A percentile compares a stretch with the other conserved stretches of the same genome.
Conservation (phyloP, 1,140 invertebrate species). For the Cydia splendana region DNA sequence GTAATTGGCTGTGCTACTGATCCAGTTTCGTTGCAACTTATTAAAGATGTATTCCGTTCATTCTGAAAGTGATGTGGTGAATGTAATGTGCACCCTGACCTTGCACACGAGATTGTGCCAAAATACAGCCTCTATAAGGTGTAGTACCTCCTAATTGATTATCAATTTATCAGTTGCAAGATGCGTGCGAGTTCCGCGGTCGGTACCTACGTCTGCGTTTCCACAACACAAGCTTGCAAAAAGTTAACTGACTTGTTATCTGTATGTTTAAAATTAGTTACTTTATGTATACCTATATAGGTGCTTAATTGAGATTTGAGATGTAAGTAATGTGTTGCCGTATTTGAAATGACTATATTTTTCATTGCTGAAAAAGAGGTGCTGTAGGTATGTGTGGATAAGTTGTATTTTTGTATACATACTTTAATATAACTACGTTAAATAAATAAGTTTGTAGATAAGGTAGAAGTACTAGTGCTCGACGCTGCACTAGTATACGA, state of each 20-base stretch:
- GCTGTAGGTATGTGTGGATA: too few species aligned
- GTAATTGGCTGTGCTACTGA: not conserved
- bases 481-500: too few species aligned
- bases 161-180: not conserved
- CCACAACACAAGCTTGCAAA: not conserved
- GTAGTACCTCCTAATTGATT: not conserved
- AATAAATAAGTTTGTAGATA: too few species aligned
- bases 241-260: not conserved
- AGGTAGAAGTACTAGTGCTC: too few species aligned
- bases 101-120: not conserved
- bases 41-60: not conserved
- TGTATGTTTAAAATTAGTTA: not conserved
- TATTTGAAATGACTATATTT: too few species aligned
- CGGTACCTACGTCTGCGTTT: not conserved
- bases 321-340: too few species aligned
- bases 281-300: not conserved
- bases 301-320: too few species aligned
- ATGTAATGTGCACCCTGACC: not conserved
- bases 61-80: not conserved
- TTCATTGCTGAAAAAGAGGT: too few species aligned
- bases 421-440: too few species aligned
- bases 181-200: conserved; percentile 6
- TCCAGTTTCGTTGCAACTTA: not conserved
- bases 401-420: too few species aligned
- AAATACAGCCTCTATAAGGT: not conserved